These are phyloP conservation scores for Rattus rattus DNA, from an alignment of 2,113 vertebrate species.

Conservation along the genomic window DNA sequence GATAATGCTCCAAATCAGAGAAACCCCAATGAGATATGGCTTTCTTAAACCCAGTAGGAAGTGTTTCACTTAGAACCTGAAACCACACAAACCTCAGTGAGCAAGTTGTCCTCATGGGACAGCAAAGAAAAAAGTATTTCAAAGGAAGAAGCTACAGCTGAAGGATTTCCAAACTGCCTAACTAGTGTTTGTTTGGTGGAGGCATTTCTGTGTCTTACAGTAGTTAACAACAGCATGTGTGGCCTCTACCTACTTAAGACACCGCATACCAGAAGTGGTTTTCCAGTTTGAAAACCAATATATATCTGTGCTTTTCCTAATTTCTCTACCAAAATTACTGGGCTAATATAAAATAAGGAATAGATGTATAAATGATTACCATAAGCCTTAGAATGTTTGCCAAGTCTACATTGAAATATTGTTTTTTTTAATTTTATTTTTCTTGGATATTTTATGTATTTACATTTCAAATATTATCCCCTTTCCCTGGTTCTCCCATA, in stretches of 20 bases:
- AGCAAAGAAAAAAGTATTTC: neutral
- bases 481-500: too few species aligned
- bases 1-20: neutral
- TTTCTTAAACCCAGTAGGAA: neutral
- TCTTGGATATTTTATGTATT: too few species aligned
- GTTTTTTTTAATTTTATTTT: too few species aligned
- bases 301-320: neutral
- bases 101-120: neutral
- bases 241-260: neutral
- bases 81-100: neutral
- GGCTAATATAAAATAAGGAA: neutral
- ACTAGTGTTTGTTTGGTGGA: too few species aligned
- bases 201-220: neutral
- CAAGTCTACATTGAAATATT: neutral
- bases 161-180: neutral
- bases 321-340: neutral
- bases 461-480: too few species aligned
- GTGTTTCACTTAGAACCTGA: neutral
- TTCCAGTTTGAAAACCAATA: neutral
- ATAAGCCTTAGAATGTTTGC: neutral
- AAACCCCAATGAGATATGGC: neutral
- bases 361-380: neutral
- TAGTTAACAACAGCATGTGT: neutral
- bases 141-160: accelerated
- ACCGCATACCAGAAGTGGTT: neutral